These are phyloP conservation scores for Tiphia femorata DNA, from an alignment of 2,888 invertebrate species.

Conservation along the genomic window DNA sequence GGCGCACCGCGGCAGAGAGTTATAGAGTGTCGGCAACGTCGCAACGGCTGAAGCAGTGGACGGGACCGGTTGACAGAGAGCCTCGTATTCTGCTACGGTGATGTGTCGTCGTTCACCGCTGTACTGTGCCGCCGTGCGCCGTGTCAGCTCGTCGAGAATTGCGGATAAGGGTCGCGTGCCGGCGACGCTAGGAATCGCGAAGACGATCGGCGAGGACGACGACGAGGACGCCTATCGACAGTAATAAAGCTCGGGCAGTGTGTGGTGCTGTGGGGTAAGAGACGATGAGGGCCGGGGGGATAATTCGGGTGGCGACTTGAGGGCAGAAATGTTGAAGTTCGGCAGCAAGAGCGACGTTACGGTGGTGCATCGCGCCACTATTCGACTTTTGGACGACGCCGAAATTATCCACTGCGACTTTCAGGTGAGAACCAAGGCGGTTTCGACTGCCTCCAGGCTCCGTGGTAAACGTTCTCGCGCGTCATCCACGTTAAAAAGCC, in stretches of 20 bases:
- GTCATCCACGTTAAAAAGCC: no score
- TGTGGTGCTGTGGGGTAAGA: constrained; percentile 65
- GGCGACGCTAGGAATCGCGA: constrained; percentile 9
- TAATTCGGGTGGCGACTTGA: constrained; percentile 64
- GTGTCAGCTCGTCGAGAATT: constrained; percentile 23
- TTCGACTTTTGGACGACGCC: constrained; percentile 89
- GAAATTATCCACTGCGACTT: constrained; percentile 94
- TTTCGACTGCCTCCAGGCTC: no score
- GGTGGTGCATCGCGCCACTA: constrained; percentile 74
- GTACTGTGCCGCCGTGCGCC: constrained; percentile 36
- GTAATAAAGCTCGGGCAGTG: constrained; percentile 46
- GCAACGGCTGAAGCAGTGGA: constrained; percentile 27
- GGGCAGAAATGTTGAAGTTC: constrained; percentile 70
- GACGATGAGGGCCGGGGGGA: constrained; percentile 63
- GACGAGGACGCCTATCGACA: constrained; percentile 4
- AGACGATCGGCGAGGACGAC: constrained; percentile 1
- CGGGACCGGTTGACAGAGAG: constrained; percentile 44
- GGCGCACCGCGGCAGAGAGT: no score
- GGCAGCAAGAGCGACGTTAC: constrained; percentile 71
- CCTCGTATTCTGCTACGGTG: constrained; percentile 38
- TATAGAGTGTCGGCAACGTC: constrained; percentile 29
- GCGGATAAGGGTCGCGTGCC: constrained; percentile 20
- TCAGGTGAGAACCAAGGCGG: constrained; percentile 81
- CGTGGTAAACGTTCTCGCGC: no score
- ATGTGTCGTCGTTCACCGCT: constrained; percentile 40